These are phyloP conservation scores for Teleogryllus oceanicus DNA, from an alignment of 2,888 invertebrate genomes.

Conservation along the genomic window DNA sequence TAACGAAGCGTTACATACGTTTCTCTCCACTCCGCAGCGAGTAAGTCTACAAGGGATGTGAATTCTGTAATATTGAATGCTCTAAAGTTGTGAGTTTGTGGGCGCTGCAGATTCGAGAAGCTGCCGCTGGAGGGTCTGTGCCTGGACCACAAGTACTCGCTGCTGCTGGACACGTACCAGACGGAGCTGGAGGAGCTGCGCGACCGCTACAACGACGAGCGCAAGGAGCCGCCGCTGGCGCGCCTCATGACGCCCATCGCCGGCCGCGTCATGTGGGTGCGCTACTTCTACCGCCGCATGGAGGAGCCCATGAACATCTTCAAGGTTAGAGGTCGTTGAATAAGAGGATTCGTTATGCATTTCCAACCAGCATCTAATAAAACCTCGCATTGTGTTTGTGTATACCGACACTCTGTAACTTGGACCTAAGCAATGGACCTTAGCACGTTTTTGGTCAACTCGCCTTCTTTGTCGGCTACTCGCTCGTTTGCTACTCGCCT, in stretches of 20 bases:
- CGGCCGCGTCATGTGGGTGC: slow-evolving; percentile 79
- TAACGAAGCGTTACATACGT: no score
- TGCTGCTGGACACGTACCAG: slow-evolving; percentile 64
- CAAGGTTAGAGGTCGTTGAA: slow-evolving; percentile 39
- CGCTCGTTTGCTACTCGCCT: no score
- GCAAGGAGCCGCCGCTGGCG: slow-evolving; percentile 68
- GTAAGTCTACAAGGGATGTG: no score
- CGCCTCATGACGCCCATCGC: slow-evolving; percentile 75
- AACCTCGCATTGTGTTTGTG: no score
- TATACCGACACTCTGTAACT: no score
- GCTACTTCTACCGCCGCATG: slow-evolving; percentile 70
- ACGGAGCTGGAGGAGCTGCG: slow-evolving; percentile 66
- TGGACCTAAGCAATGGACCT: no score
- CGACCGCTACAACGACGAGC: slow-evolving; percentile 73
- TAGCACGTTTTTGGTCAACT: no score
- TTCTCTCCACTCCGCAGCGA: no score
- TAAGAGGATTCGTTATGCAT: background rate
- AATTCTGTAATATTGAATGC: no score
- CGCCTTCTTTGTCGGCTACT: no score
- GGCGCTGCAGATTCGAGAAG: slow-evolving; percentile 62
- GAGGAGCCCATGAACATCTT: slow-evolving; percentile 70
- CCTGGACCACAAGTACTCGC: slow-evolving; percentile 70
- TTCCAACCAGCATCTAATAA: background rate
- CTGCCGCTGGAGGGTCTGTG: slow-evolving; percentile 68
- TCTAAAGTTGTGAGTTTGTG: no score